phyloP scores from a whole-genome alignment of 2,113 vertebrate species.

The Chaetops frenatus region DNA sequence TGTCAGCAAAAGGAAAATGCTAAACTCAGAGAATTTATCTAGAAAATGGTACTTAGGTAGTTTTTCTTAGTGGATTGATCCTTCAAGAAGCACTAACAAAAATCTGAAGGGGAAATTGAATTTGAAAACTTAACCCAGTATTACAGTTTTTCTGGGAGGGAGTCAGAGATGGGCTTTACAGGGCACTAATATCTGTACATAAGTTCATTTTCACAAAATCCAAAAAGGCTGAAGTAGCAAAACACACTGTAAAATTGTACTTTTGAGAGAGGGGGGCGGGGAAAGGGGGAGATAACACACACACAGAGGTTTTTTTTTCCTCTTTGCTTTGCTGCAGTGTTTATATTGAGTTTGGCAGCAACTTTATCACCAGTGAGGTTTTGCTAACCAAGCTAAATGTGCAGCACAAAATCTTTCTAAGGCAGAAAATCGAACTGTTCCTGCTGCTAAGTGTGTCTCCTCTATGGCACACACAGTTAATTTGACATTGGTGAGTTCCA shows the following conservation, averaged over 20 bases:
- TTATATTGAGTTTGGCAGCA: slow-evolving; percentile 44
- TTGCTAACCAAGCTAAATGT: slow-evolving; percentile 54
- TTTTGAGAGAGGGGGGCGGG: not conserved
- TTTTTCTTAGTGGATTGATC: not conserved
- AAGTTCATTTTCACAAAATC: not conserved
- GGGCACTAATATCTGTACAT: not conserved
- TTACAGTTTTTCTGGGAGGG: not conserved
- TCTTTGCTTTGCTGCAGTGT: not conserved
- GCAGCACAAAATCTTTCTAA: slow-evolving; percentile 44
- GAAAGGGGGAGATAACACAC: accelerated
- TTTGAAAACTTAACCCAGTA: not conserved
- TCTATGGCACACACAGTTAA: not conserved
- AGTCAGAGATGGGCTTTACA: not conserved
- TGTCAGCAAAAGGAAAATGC: not conserved
- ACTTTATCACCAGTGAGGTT: not conserved
- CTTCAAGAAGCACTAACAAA: not conserved
- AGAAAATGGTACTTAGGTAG: not conserved
- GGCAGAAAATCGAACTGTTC: slow-evolving; percentile 53
- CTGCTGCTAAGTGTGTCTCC: not conserved
- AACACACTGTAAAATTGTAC: not conserved
- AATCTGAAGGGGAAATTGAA: not conserved
- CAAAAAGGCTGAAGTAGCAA: slow-evolving; percentile 15
- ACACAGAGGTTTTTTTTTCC: not conserved
- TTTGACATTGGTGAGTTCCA: slow-evolving; percentile 34
- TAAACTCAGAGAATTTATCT: not conserved